Conservation (phyloP, 1,140 invertebrate genomes). For the Stegodyphus mimosarum region DNA sequence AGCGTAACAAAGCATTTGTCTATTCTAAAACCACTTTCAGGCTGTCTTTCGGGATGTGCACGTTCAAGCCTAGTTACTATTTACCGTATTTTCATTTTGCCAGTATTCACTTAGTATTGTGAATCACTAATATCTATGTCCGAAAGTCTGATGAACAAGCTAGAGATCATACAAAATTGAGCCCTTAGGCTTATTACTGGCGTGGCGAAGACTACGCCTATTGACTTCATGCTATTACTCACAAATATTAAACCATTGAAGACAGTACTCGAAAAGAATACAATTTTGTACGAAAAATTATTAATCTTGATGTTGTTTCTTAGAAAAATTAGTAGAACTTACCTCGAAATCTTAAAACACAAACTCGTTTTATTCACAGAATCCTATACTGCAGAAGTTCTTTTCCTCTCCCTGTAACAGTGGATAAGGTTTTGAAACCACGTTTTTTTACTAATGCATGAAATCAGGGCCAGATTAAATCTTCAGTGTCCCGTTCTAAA, state of each 20-base stretch:
- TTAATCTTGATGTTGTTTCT: not conserved
- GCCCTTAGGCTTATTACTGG: not conserved
- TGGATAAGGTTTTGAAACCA: no score
- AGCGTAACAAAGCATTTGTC: not conserved
- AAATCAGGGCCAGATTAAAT: no score
- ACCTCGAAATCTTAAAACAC: not conserved
- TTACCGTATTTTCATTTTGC: slow-evolving; percentile 5
- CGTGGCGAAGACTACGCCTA: not conserved
- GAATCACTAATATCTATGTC: not conserved
- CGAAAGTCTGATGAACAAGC: not conserved
- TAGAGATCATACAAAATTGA: not conserved
- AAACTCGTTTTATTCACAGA: not conserved
- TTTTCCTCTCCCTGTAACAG: not conserved
- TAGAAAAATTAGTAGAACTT: not conserved
- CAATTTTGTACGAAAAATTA: not conserved
- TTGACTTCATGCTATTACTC: not conserved
- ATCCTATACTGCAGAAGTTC: not conserved
- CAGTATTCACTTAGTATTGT: not conserved
- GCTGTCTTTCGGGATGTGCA: slow-evolving; percentile 14
- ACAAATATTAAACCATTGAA: slow-evolving; percentile 7
- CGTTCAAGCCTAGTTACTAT: not conserved
- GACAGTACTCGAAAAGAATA: not conserved
- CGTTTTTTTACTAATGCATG: no score
- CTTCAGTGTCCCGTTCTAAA: no score
- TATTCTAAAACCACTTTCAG: not conserved